Conservation (phyloP, 1,140 invertebrate species). For the Eumaeus atala region DNA sequence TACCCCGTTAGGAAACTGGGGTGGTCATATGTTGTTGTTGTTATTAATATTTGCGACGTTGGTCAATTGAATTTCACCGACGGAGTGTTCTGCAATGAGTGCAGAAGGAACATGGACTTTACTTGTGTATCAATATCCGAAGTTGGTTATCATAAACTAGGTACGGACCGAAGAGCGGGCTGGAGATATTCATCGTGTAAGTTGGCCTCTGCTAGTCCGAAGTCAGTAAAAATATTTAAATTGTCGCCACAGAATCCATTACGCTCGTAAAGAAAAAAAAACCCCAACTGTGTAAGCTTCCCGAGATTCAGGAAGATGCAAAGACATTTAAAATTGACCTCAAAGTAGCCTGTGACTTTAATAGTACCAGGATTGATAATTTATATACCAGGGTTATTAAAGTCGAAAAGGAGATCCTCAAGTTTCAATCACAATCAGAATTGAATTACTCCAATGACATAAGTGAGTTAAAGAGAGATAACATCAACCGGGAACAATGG, state of each 20-base stretch:
- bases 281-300: not conserved
- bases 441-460: not conserved
- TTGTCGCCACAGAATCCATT: not conserved
- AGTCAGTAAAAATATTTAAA: not conserved
- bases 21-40: no score
- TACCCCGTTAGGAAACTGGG: no score
- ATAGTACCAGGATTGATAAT: not conserved
- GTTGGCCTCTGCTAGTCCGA: not conserved
- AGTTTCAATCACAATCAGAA: not conserved
- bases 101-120: conserved; percentile 1
- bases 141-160: not conserved
- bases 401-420: not conserved
- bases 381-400: not conserved
- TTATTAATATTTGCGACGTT: not conserved
- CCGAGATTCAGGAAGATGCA: no score
- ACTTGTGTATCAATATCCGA: not conserved
- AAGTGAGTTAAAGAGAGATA: not conserved
- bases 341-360: not conserved
- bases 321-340: conserved; percentile 1
- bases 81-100: conserved; percentile 1
- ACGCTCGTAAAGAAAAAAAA: not conserved
- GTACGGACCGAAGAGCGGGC: not conserved
- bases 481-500: not conserved
- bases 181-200: conserved; percentile 4
- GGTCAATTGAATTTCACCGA: not conserved